These are phyloP conservation scores for Oreochromis aureus DNA, from an alignment of 2,113 vertebrate genomes.

Conservation along the genomic window DNA sequence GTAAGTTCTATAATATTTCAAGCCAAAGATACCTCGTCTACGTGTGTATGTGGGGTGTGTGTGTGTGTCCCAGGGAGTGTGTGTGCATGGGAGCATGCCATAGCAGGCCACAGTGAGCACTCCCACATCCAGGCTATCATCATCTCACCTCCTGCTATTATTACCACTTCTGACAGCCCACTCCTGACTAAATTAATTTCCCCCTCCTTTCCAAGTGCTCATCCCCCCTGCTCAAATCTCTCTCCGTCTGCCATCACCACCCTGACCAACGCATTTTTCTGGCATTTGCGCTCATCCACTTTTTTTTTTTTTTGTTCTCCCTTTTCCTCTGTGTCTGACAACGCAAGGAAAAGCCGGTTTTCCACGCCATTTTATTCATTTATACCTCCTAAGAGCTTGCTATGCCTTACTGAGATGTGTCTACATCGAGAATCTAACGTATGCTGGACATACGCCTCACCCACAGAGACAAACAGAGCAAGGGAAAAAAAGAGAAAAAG, in stretches of 20 bases:
- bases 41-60: not conserved
- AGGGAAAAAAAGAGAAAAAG: not conserved
- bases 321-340: slow-evolving; percentile 8
- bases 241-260: slow-evolving; percentile 11
- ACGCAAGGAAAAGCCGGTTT: slow-evolving; percentile 23
- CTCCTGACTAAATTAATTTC: slow-evolving; percentile 69
- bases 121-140: slow-evolving; percentile 60
- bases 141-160: slow-evolving; percentile 59
- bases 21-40: not conserved
- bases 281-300: not conserved
- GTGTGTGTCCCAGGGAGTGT: not conserved
- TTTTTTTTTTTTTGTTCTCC: not conserved
- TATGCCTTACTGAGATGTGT: slow-evolving; percentile 10
- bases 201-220: slow-evolving; percentile 31
- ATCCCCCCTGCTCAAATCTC: slow-evolving; percentile 3
- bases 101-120: slow-evolving; percentile 16
- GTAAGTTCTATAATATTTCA: not conserved
- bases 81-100: not conserved
- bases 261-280: slow-evolving; percentile 51
- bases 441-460: not conserved
- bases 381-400: slow-evolving; percentile 2
- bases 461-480: not conserved
- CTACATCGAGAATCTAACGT: not conserved
- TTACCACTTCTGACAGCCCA: slow-evolving; percentile 60
- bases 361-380: not conserved